phyloP scores from a whole-genome alignment of 2,797 vertebrate species.

The Cryptoblepharus egeriae region DNA sequence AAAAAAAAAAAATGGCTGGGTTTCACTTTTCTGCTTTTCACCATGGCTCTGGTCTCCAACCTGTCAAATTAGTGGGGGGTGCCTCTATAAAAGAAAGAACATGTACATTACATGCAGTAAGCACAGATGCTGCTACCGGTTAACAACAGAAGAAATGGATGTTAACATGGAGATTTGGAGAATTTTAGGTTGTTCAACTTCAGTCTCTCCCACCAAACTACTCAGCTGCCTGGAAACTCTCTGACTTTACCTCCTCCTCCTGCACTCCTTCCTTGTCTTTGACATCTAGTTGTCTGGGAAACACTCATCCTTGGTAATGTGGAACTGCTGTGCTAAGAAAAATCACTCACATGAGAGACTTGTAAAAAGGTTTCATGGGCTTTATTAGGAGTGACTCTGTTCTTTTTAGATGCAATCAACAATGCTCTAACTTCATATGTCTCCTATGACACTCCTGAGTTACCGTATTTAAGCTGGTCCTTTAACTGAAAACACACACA shows the following conservation, averaged over 20 bases:
- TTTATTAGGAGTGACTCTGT: background rate
- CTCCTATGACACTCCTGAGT: background rate
- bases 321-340: background rate
- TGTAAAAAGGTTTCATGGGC: background rate
- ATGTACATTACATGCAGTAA: background rate
- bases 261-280: background rate
- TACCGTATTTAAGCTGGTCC: background rate
- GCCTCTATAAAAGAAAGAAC: background rate
- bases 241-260: background rate
- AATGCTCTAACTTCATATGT: background rate
- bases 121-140: background rate
- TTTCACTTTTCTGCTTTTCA: too few species aligned
- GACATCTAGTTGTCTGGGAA: slow-evolving; percentile 15
- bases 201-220: background rate
- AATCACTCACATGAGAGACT: background rate
- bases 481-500: background rate
- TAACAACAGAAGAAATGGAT: background rate
- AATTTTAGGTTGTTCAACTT: background rate
- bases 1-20: too few species aligned
- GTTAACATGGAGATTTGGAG: background rate
- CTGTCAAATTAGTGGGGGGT: too few species aligned
- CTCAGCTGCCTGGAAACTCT: background rate
- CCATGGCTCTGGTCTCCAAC: too few species aligned
- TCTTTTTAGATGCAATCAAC: background rate
- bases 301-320: slow-evolving; percentile 6